Evolutionary conservation across 1,140 invertebrate genomes (phyloP).

Genomic region (Ceratoteleas bidentatus): DNA sequence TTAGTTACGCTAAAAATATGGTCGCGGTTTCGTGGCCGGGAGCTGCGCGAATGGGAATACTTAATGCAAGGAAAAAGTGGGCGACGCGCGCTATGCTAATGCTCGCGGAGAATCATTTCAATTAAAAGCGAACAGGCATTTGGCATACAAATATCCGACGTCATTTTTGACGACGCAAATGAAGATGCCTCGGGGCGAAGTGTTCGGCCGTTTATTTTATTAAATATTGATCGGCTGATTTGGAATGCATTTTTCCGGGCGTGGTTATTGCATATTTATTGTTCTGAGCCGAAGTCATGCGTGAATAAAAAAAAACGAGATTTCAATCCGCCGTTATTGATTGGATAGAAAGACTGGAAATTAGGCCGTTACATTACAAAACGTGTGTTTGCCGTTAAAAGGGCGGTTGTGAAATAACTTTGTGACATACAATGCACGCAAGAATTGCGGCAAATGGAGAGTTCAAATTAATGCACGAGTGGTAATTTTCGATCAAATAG

Average conservation of each 20-base stretch:
- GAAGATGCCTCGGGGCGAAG: slow-evolving; percentile 21
- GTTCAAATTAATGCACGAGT: neutral
- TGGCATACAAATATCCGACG: slow-evolving; percentile 18
- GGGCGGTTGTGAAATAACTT: slow-evolving; percentile 5
- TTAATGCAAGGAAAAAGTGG: slow-evolving; percentile 7
- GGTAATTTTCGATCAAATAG: neutral
- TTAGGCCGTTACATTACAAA: slow-evolving; percentile 7
- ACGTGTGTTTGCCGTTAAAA: slow-evolving; percentile 23
- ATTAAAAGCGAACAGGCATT: slow-evolving; percentile 15
- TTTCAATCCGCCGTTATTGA: slow-evolving; percentile 26
- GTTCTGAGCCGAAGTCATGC: slow-evolving; percentile 7
- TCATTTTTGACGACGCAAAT: slow-evolving; percentile 23
- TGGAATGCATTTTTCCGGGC: slow-evolving; percentile 26
- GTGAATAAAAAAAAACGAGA: slow-evolving; percentile 15
- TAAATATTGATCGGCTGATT: slow-evolving; percentile 42
- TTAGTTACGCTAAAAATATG: slow-evolving; percentile 35
- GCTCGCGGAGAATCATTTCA: slow-evolving; percentile 12
- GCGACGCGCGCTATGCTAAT: slow-evolving; percentile 19
- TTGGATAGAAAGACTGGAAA: slow-evolving; percentile 18
- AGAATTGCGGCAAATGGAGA: neutral
- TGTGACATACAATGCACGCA: neutral
- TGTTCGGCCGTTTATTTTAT: slow-evolving; percentile 23
- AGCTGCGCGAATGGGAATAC: slow-evolving; percentile 5
- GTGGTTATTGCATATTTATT: slow-evolving; percentile 23
- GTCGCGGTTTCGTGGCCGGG: slow-evolving; percentile 14